Evolutionary conservation across 1,140 invertebrate species (phyloP).

Genomic region (Ganaspis sp.): DNA sequence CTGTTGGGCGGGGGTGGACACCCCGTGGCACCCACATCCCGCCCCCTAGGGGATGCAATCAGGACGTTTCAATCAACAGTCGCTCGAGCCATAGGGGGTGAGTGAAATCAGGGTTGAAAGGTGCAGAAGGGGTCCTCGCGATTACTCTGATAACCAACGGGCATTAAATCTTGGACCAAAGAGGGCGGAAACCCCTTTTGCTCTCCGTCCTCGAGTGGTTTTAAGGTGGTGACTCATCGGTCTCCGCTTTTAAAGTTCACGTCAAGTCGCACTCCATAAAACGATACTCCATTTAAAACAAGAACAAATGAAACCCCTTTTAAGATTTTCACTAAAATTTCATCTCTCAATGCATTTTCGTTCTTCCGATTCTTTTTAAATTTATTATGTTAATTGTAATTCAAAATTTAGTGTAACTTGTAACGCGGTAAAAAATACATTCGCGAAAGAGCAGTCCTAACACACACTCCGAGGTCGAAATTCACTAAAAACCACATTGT

Average conservation of each 20-base stretch:
- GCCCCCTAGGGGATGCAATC: conserved; percentile 74
- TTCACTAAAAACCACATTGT: too few relatives aligned
- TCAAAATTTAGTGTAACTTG: too few relatives aligned
- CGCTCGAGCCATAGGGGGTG: conserved; percentile 59
- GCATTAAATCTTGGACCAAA: conserved; percentile 72
- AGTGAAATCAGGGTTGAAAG: conserved; percentile 45
- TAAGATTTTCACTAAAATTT: too few relatives aligned
- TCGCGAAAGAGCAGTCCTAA: too few relatives aligned
- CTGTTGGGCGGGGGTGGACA: conserved; percentile 45
- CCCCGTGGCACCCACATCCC: conserved; percentile 70
- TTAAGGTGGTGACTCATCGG: conserved; percentile 70
- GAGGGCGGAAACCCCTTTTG: conserved; percentile 69
- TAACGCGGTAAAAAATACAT: too few relatives aligned
- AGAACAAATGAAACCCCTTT: too few relatives aligned
- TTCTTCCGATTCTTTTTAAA: too few relatives aligned
- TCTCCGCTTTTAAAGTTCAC: conserved; percentile 61
- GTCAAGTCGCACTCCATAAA: conserved; percentile 48
- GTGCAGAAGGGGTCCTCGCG: conserved; percentile 55
- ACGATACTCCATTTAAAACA: conserved; percentile 50
- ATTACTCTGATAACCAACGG: conserved; percentile 75
- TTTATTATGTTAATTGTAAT: too few relatives aligned
- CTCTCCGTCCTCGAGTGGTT: conserved; percentile 66
- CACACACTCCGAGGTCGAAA: too few relatives aligned
- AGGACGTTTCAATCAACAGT: conserved; percentile 77
- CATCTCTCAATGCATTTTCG: too few relatives aligned